A percentile compares a stretch with the other conserved stretches of the same genome.
Evolutionary conservation across 2,888 invertebrate genomes (phyloP).

Genomic region (Hemicrepidius hirtus): DNA sequence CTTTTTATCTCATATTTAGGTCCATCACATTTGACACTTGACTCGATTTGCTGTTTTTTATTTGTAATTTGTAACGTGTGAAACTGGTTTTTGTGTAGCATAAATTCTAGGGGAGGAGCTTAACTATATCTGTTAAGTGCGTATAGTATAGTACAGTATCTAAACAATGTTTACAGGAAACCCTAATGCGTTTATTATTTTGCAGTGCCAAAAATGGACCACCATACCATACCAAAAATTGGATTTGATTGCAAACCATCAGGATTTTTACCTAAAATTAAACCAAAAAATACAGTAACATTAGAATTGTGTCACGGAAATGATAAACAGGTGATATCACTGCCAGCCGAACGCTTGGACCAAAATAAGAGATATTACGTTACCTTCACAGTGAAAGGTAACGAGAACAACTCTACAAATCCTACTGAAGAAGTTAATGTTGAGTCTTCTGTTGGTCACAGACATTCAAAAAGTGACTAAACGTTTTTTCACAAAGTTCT

Average conservation of each 20-base stretch:
- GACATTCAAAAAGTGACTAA: slow-evolving; percentile 71
- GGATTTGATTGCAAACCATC: slow-evolving; percentile 72
- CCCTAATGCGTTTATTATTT: slow-evolving; percentile 56
- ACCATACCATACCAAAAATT: slow-evolving; percentile 86
- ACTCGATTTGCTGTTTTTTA: too few relatives aligned
- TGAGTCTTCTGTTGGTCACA: slow-evolving; percentile 63
- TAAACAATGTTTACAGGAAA: slow-evolving; percentile 14
- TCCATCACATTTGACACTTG: too few relatives aligned
- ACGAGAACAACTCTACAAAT: slow-evolving; percentile 74
- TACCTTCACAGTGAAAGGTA: slow-evolving; percentile 91
- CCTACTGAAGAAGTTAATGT: slow-evolving; percentile 60
- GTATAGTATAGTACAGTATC: too few relatives aligned
- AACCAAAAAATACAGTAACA: slow-evolving; percentile 76
- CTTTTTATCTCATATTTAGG: too few relatives aligned
- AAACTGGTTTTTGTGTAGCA: too few relatives aligned
- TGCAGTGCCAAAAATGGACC: slow-evolving; percentile 86
- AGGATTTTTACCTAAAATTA: slow-evolving; percentile 81
- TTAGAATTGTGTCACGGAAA: slow-evolving; percentile 90
- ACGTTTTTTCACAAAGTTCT: neutral
- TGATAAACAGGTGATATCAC: slow-evolving; percentile 89
- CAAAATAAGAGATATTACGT: slow-evolving; percentile 94
- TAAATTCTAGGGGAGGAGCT: too few relatives aligned
- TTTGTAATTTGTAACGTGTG: too few relatives aligned
- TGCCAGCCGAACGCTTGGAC: slow-evolving; percentile 91
- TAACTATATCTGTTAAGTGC: too few relatives aligned